phyloP scores from a whole-genome alignment of 2,113 vertebrate genomes.

The Cyphomyrus plagiostoma region DNA sequence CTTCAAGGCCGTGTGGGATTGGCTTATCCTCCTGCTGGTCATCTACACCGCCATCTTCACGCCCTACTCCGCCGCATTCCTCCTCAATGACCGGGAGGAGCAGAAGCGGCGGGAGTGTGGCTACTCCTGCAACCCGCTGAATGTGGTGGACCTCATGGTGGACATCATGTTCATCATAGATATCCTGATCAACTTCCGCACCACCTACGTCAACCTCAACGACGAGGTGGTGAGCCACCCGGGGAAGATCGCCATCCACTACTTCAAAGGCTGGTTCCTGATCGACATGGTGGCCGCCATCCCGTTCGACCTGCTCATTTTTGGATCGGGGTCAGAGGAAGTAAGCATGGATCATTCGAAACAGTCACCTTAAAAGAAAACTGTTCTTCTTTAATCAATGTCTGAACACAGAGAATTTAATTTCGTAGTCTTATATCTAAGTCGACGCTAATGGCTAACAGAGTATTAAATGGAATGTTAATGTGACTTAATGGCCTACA shows the following conservation, averaged over 20 bases:
- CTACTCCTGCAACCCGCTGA: slow-evolving; percentile 94
- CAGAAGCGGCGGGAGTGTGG: slow-evolving; percentile 87
- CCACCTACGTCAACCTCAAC: slow-evolving; percentile 93
- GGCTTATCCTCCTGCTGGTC: slow-evolving; percentile 92
- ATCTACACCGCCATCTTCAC: slow-evolving; percentile 98
- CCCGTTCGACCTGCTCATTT: slow-evolving; percentile 98
- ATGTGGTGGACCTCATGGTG: slow-evolving; percentile 96
- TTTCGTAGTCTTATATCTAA: slow-evolving; percentile 33
- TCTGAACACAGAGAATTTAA: not conserved
- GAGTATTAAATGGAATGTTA: slow-evolving; percentile 57
- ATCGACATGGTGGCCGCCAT: slow-evolving; percentile 99
- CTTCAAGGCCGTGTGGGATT: slow-evolving; percentile 98
- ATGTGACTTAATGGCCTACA: slow-evolving; percentile 65
- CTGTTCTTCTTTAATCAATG: not conserved
- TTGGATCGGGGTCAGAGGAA: slow-evolving; percentile 98
- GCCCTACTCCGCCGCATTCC: slow-evolving; percentile 94
- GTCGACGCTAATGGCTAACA: slow-evolving; percentile 38
- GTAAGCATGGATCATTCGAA: slow-evolving; percentile 62
- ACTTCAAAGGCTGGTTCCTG: slow-evolving; percentile 99
- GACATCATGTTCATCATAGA: slow-evolving; percentile 99
- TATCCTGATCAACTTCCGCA: slow-evolving; percentile 98
- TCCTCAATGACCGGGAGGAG: slow-evolving; percentile 91
- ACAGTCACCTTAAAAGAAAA: slow-evolving; percentile 17
- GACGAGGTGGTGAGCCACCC: slow-evolving; percentile 99
- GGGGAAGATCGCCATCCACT: slow-evolving; percentile 95